A percentile compares a stretch with the other conserved stretches of the same genome.
Conservation (phyloP, 2,797 vertebrate genomes). For the Diplodus puntazzo region DNA sequence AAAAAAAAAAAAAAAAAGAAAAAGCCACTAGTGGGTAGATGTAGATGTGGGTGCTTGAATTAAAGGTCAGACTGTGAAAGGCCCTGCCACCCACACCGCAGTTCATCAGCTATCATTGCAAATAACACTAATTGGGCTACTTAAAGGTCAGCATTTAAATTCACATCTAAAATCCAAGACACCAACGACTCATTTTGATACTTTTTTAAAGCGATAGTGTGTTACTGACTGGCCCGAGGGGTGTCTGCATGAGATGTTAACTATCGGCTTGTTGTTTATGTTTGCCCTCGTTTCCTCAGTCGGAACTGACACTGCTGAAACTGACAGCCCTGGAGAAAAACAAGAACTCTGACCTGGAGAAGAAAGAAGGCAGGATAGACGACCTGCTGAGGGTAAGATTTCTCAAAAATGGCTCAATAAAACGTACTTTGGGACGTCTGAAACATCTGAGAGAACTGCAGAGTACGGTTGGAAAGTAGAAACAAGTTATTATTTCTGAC, state of each 20-base stretch:
- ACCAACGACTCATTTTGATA: neutral
- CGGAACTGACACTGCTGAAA: conserved; percentile 98
- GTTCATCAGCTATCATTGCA: conserved; percentile 10
- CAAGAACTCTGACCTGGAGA: conserved; percentile 98
- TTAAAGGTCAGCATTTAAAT: conserved; percentile 39
- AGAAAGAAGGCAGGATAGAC: conserved; percentile 98
- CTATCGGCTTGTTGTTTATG: conserved; percentile 12
- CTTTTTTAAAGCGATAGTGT: conserved; percentile 18
- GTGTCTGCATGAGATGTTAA: conserved; percentile 14
- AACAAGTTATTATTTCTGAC: neutral
- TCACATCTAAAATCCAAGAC: neutral
- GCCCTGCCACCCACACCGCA: neutral
- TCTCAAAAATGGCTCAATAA: neutral
- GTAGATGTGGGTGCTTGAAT: conserved; percentile 4
- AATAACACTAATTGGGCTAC: conserved; percentile 25
- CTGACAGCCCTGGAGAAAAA: conserved; percentile 95
- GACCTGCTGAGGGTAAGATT: conserved; percentile 93
- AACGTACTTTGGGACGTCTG: neutral
- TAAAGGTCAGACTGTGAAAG: conserved; percentile 45
- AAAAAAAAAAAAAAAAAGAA: neutral
- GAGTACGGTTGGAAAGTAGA: neutral
- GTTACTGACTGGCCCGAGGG: neutral
- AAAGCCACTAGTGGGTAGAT: neutral
- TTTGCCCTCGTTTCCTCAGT: conserved; percentile 80
- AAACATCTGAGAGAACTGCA: neutral